phyloP scores from a whole-genome alignment of 2,888 invertebrate genomes.

The Zaprionus bogoriensis region DNA sequence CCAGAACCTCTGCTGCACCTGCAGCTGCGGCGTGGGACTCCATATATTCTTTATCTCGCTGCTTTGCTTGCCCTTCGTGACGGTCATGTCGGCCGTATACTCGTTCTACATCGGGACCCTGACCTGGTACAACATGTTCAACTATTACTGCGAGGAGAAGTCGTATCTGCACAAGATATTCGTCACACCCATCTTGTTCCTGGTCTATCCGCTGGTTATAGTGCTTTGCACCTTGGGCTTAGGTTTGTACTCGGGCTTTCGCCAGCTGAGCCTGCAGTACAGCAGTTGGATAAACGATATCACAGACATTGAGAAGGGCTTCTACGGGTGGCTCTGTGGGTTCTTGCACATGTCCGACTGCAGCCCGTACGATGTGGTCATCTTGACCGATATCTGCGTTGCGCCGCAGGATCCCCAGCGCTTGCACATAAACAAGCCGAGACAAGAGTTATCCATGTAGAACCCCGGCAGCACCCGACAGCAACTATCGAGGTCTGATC shows the following conservation, averaged over 20 bases:
- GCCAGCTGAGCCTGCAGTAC: conserved; percentile 88
- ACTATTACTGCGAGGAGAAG: conserved; percentile 87
- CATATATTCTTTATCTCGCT: conserved; percentile 87
- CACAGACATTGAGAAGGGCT: conserved; percentile 90
- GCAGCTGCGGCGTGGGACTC: conserved; percentile 85
- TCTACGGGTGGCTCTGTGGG: conserved; percentile 90
- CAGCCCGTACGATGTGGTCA: conserved; percentile 87
- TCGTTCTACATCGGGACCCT: conserved; percentile 90
- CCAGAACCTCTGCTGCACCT: conserved; percentile 84
- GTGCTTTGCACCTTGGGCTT: conserved; percentile 86
- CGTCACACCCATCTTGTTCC: conserved; percentile 87
- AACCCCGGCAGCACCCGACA: conserved; percentile 22
- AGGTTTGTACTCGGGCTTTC: conserved; percentile 87
- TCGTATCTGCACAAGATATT: conserved; percentile 86
- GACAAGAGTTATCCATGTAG: conserved; percentile 83
- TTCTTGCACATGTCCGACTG: conserved; percentile 87
- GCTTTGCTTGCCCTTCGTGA: conserved; percentile 87
- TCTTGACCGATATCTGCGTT: conserved; percentile 84
- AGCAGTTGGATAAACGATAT: conserved; percentile 88
- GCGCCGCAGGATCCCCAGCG: conserved; percentile 74
- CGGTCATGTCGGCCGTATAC: conserved; percentile 86
- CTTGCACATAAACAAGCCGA: conserved; percentile 82
- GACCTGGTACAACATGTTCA: conserved; percentile 90
- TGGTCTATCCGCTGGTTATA: conserved; percentile 88
- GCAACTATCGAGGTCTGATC: conserved; percentile 19